phyloP scores from a whole-genome alignment of 2,888 invertebrate genomes.

The Empis livida region DNA sequence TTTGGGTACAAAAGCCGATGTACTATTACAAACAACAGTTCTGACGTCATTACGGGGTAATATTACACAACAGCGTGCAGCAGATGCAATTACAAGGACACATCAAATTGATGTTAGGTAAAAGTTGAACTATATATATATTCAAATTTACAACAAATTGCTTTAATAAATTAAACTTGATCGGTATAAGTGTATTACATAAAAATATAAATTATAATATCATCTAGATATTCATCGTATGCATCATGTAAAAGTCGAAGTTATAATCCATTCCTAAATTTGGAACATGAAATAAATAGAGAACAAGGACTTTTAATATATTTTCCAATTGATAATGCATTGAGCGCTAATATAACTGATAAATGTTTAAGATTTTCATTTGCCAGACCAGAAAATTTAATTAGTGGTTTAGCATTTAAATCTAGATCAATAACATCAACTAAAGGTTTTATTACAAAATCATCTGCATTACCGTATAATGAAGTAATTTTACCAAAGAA shows the following conservation, averaged over 20 bases:
- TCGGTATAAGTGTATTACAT: too few relatives aligned
- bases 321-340: constrained; percentile 43
- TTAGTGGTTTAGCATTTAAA: constrained; percentile 33
- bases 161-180: too few relatives aligned
- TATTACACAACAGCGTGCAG: constrained; percentile 45
- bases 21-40: constrained; percentile 36
- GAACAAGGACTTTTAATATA: constrained; percentile 55
- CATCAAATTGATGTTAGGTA: constrained; percentile 49
- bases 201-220: not conserved
- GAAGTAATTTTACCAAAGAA: constrained; percentile 30
- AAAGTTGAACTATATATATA: too few relatives aligned
- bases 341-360: constrained; percentile 26
- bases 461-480: constrained; percentile 23
- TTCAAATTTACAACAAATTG: too few relatives aligned
- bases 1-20: constrained; percentile 43
- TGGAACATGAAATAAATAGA: constrained; percentile 52
- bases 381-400: constrained; percentile 29
- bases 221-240: constrained; percentile 40
- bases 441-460: constrained; percentile 28
- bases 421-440: constrained; percentile 33
- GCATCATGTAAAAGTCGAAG: constrained; percentile 36
- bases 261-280: constrained; percentile 50
- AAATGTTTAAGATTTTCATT: constrained; percentile 29
- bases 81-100: constrained; percentile 43
- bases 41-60: constrained; percentile 57